phyloP scores from a whole-genome alignment of 2,113 vertebrate species.

The Charadrius vociferus region DNA sequence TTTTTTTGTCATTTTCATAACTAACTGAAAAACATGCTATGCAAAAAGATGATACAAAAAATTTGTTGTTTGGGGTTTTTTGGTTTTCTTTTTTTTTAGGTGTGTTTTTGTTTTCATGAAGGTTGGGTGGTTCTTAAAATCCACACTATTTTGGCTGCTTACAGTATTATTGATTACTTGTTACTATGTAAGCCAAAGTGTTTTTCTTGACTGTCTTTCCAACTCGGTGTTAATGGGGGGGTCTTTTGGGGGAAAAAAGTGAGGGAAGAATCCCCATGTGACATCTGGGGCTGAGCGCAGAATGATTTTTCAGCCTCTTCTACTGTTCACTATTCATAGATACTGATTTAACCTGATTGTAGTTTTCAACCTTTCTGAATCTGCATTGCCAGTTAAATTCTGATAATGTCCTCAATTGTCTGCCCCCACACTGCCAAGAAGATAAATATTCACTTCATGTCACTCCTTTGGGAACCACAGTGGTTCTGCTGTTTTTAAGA shows the following conservation, averaged over 20 bases:
- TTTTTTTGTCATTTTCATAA: not conserved
- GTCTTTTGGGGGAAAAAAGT: fast-evolving
- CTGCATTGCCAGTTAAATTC: not conserved
- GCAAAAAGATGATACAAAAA: not conserved
- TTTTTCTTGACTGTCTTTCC: not conserved
- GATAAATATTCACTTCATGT: not conserved
- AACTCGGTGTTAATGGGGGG: not conserved
- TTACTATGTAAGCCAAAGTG: not conserved
- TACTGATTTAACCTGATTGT: not conserved
- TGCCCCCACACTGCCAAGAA: not conserved
- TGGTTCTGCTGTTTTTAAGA: not conserved
- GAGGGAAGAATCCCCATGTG: not conserved
- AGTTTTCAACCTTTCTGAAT: not conserved
- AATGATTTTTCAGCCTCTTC: not conserved
- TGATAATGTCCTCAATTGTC: not conserved
- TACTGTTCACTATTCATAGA: not conserved
- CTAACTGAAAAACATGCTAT: not conserved
- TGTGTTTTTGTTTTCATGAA: not conserved
- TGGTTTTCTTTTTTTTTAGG: not conserved
- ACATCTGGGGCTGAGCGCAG: not conserved
- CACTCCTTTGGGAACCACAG: not conserved
- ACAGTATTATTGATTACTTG: not conserved
- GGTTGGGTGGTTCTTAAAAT: not conserved
- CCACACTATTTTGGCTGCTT: not conserved
- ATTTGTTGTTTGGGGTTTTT: not conserved